Evolutionary conservation across 2,797 vertebrate species (phyloP).

Genomic region (Sebastes iracundus): DNA sequence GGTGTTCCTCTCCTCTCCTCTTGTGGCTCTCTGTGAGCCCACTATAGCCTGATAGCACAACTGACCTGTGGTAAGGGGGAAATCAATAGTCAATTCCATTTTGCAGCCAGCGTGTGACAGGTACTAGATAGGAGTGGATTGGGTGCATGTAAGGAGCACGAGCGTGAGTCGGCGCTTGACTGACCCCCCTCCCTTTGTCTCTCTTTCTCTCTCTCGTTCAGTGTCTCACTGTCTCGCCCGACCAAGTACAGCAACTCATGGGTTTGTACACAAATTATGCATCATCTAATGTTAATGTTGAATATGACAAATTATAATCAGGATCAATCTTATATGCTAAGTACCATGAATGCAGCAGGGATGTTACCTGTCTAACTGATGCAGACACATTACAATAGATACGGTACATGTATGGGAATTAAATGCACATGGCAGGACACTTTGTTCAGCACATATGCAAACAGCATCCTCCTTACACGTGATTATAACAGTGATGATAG

Average conservation of each 20-base stretch:
- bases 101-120: constrained; percentile 82
- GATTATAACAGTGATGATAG: neutral
- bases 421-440: neutral
- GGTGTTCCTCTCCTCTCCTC: constrained; percentile 29
- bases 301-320: neutral
- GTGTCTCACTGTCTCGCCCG: constrained; percentile 9
- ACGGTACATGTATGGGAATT: neutral
- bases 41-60: constrained; percentile 67
- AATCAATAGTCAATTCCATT: constrained; percentile 90
- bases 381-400: neutral
- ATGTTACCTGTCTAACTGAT: neutral
- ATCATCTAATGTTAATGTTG: neutral
- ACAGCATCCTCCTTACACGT: neutral
- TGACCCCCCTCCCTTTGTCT: constrained; percentile 29
- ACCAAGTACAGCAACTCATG: constrained; percentile 20
- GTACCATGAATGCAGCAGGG: neutral
- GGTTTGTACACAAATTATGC: constrained; percentile 1
- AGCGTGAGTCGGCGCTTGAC: constrained; percentile 71
- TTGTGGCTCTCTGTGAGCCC: constrained; percentile 57
- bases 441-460: neutral
- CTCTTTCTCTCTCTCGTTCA: constrained; percentile 4
- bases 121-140: constrained; percentile 85
- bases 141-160: constrained; percentile 83
- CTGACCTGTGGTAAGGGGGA: constrained; percentile 82
- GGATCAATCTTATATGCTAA: neutral